Conservation (phyloP, 2,888 invertebrate species). For the Drosophila emarginata region DNA sequence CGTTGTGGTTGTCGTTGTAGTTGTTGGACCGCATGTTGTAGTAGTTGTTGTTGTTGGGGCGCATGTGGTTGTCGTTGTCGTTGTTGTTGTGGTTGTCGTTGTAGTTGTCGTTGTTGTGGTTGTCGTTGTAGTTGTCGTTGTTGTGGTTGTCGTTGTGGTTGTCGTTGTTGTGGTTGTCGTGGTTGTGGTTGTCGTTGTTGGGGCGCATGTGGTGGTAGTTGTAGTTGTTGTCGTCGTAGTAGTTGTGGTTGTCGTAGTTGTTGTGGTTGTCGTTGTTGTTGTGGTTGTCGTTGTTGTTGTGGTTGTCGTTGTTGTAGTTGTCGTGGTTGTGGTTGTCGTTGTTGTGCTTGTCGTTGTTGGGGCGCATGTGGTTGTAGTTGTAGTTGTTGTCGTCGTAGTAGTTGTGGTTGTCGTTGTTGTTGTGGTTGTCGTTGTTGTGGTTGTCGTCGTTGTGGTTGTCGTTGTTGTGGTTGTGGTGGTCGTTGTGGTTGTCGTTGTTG, state of each 20-base stretch:
- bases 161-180: slow-evolving; percentile 18
- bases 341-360: slow-evolving; percentile 8
- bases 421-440: slow-evolving; percentile 9
- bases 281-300: slow-evolving; percentile 22
- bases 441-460: slow-evolving; percentile 25
- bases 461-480: neutral
- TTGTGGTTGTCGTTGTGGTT: neutral
- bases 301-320: slow-evolving; percentile 18
- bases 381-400: slow-evolving; percentile 4
- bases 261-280: slow-evolving; percentile 16
- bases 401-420: slow-evolving; percentile 4
- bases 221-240: slow-evolving; percentile 1
- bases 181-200: slow-evolving; percentile 23
- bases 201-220: neutral
- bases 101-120: slow-evolving; percentile 23
- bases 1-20: neutral
- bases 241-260: slow-evolving; percentile 6
- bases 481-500: slow-evolving; percentile 25
- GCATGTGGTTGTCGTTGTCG: slow-evolving; percentile 13
- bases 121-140: slow-evolving; percentile 5
- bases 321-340: slow-evolving; percentile 16
- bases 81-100: slow-evolving; percentile 16
- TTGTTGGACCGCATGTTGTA: slow-evolving; percentile 12
- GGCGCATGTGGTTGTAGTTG: slow-evolving; percentile 7
- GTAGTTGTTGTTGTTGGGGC: neutral